phyloP scores from a whole-genome alignment of 2,888 invertebrate species.

The Caradrina kadenii region DNA sequence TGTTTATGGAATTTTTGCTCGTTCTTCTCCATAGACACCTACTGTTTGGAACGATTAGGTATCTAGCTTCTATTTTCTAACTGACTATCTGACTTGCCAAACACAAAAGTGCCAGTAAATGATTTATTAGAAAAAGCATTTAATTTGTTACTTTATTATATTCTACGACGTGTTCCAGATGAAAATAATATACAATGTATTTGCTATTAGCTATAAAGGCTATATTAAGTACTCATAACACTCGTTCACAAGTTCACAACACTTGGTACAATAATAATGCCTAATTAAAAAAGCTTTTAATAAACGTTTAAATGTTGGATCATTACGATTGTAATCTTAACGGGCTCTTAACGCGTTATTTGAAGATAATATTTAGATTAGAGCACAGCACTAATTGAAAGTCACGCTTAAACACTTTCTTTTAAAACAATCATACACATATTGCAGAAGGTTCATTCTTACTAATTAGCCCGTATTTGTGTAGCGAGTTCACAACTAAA shows the following conservation, averaged over 20 bases:
- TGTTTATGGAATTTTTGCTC: no score
- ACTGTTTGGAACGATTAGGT: no score
- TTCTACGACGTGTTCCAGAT: background rate
- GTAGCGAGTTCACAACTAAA: background rate
- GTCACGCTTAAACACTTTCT: conserved; percentile 56
- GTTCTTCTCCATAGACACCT: no score
- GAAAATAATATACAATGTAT: background rate
- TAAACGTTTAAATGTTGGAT: conserved; percentile 28
- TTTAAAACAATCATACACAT: conserved; percentile 26
- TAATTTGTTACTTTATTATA: background rate
- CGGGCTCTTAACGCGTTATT: conserved; percentile 52
- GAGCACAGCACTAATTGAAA: conserved; percentile 61
- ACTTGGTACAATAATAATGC: conserved; percentile 20
- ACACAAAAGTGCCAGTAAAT: no score
- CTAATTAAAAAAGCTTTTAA: conserved; percentile 35
- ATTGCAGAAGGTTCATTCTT: conserved; percentile 35
- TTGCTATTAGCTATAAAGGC: background rate
- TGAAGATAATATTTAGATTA: conserved; percentile 58
- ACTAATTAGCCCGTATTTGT: background rate
- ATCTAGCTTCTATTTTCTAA: no score
- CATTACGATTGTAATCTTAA: conserved; percentile 55
- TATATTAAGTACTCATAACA: background rate
- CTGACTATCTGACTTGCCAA: no score
- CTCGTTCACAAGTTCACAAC: conserved; percentile 14
- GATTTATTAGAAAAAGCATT: no score